phyloP scores from a whole-genome alignment of 1,140 invertebrate species.

The Drosophila insularis region DNA sequence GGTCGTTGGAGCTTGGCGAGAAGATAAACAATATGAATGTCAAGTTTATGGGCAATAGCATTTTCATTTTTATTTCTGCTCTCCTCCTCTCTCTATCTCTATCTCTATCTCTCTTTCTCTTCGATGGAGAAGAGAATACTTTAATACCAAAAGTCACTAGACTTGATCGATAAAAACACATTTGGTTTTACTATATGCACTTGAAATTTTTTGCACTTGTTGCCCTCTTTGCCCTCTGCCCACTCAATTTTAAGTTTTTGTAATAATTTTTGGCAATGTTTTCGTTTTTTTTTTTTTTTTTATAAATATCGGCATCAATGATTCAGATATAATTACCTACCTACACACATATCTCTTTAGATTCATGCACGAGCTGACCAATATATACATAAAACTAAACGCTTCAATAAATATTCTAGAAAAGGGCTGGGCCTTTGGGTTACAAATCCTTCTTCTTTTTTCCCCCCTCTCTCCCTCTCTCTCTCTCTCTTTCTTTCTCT shows the following conservation, averaged over 20 bases:
- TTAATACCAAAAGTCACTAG: constrained; percentile 2
- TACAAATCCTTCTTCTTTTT: not conserved
- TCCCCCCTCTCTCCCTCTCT: no score
- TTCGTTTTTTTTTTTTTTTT: no score
- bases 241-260: not conserved
- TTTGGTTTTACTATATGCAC: not conserved
- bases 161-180: not conserved
- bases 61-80: constrained; percentile 1
- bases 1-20: not conserved
- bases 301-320: not conserved
- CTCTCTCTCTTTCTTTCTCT: no score
- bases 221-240: not conserved
- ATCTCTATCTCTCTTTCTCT: not conserved
- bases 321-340: not conserved
- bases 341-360: not conserved
- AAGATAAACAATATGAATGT: not conserved
- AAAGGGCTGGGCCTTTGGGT: not conserved
- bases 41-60: constrained; percentile 8
- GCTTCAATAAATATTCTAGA: not conserved
- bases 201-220: not conserved
- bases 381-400: not conserved
- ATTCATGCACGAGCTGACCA: not conserved
- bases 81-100: not conserved
- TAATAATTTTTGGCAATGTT: not conserved
- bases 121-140: not conserved